Percentiles rank a stretch among this genome's conserved stretches.
These are phyloP conservation scores for Ctenodactylus gundi DNA, from an alignment of 2,113 vertebrate species.

Conservation along the genomic window DNA sequence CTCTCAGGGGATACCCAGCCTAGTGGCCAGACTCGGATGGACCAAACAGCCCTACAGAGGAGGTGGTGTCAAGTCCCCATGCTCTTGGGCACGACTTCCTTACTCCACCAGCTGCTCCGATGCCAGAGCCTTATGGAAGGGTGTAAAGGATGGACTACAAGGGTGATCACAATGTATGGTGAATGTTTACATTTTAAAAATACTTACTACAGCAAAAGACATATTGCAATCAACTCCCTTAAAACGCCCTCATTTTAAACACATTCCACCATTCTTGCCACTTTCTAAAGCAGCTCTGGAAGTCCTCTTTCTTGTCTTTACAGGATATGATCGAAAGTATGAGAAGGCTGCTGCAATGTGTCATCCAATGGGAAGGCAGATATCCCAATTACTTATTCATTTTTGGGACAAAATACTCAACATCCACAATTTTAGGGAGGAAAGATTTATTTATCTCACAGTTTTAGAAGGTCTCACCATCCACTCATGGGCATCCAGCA, in stretches of 20 bases:
- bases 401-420: too few species aligned
- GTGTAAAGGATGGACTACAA: too few species aligned
- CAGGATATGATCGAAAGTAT: too few species aligned
- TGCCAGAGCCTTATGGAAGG: not conserved
- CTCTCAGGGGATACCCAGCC: not conserved
- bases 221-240: not conserved
- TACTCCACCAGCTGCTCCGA: not conserved
- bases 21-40: too few species aligned
- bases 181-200: not conserved
- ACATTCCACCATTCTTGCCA: not conserved
- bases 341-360: too few species aligned
- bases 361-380: too few species aligned
- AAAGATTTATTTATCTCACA: too few species aligned
- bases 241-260: not conserved
- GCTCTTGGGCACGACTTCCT: fast-evolving
- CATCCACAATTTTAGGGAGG: too few species aligned
- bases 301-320: not conserved
- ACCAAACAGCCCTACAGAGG: not conserved
- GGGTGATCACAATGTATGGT: not conserved
- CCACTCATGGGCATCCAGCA: too few species aligned
- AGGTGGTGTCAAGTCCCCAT: not conserved
- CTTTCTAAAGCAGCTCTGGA: not conserved
- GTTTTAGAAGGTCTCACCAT: too few species aligned
- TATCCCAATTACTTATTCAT: too few species aligned
- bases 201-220: not conserved